Evolutionary conservation across 2,888 invertebrate genomes (phyloP).

Genomic region (Platycheirus albimanus): DNA sequence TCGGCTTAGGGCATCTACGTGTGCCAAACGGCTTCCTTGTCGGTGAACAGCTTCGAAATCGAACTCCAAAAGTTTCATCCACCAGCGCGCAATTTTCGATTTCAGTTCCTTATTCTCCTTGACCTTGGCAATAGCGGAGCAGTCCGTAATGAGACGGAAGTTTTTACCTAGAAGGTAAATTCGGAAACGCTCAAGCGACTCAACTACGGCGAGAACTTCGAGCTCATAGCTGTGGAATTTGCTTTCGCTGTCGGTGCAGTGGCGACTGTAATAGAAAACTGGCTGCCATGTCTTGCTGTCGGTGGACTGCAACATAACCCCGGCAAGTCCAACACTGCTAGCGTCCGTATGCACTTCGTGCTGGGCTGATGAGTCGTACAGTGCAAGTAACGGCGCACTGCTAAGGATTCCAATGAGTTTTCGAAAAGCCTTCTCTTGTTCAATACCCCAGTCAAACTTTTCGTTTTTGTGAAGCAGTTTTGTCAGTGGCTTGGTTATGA

Average conservation of each 20-base stretch:
- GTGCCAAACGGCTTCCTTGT: constrained; percentile 57
- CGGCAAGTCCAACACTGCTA: too few relatives aligned
- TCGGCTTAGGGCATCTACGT: constrained; percentile 60
- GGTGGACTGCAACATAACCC: background rate
- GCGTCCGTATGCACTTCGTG: too few relatives aligned
- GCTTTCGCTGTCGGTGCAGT: constrained; percentile 15
- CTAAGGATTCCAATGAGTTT: background rate
- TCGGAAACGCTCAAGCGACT: constrained; percentile 52
- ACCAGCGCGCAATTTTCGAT: constrained; percentile 74
- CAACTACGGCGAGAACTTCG: constrained; percentile 30
- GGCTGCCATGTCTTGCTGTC: background rate
- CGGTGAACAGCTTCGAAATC: constrained; percentile 70
- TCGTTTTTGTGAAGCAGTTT: constrained; percentile 12
- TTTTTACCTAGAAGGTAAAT: constrained; percentile 65
- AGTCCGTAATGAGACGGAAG: constrained; percentile 54
- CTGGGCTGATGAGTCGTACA: background rate
- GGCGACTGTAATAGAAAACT: constrained; percentile 27
- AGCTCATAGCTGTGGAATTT: constrained; percentile 23
- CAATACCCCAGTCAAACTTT: background rate
- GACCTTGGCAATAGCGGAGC: constrained; percentile 16
- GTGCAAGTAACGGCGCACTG: background rate
- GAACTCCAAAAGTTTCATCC: constrained; percentile 66
- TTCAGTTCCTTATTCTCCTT: constrained; percentile 30
- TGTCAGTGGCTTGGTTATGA: constrained; percentile 11
- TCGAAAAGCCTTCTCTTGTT: constrained; percentile 1